Conservation (phyloP, 2,113 vertebrate genomes). For the Ochotona curzoniae region DNA sequence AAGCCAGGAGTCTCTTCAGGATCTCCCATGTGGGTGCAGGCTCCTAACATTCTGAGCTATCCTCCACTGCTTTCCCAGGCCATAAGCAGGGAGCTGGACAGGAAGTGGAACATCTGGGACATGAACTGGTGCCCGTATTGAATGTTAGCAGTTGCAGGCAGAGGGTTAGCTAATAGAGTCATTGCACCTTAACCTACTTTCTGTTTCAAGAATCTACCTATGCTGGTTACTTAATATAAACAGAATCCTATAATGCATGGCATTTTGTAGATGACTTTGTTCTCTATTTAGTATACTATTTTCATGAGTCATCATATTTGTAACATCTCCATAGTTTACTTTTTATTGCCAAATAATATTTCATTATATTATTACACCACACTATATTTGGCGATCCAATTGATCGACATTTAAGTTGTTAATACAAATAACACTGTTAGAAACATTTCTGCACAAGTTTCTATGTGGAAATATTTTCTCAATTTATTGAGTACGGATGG, state of each 20-base stretch:
- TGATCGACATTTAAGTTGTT: not conserved
- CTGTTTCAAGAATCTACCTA: not conserved
- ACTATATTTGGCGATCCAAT: not conserved
- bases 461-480: not conserved
- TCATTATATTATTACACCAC: not conserved
- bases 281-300: not conserved
- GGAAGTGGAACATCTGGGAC: too few relatives aligned
- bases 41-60: too few relatives aligned
- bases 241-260: not conserved
- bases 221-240: not conserved
- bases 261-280: not conserved
- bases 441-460: not conserved
- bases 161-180: too few relatives aligned
- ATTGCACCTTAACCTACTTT: not conserved
- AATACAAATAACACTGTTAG: not conserved
- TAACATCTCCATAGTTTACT: not conserved
- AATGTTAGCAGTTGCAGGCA: too few relatives aligned
- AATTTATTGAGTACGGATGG: not conserved
- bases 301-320: not conserved
- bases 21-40: too few relatives aligned
- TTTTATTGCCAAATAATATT: not conserved
- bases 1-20: too few relatives aligned
- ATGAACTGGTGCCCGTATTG: too few relatives aligned
- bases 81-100: too few relatives aligned
- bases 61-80: too few relatives aligned